Base-by-base conservation (phyloP, 2,888 invertebrate genomes). In the Pherbina coryleti region DNA sequence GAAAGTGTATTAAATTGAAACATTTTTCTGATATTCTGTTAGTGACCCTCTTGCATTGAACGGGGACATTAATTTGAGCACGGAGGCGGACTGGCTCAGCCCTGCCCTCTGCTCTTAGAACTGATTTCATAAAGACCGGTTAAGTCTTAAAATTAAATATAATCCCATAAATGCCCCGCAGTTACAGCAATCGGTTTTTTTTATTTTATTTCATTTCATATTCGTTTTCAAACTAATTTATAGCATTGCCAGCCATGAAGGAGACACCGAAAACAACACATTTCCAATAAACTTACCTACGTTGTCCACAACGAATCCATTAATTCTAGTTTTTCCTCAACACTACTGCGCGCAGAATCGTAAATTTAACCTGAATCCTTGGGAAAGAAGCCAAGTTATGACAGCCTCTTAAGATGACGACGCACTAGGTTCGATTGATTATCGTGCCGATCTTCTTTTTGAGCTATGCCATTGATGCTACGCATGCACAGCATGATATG, bases 1-100 rank as follows among this genome's bases (percentile, higher is more conserved):
- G 81, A 81, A 81, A 81, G 81, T 81, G 57, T 9, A 57, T 37
- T 34, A 22, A 57, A 37, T 67, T 67, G 44, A 44, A 19, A 14
- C 22, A 22, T 34, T 19, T 37, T 67, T 25, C 66, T 19, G 25
- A 28, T 28, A 28, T 60, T 60, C n/a, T 60, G 60, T 60, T 14
- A 60, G 60, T 60, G 60, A 60, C 60, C 22, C 22, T 28, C 19
- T 28, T 25, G 37, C 44, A n/a, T 19, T 34, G 34, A 66, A 11
- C 69, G 69, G 49, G 53, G 70, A 71, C 53, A 55, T 37, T 11
- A 71, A n/a, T 55, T 55, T 31, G 53, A 51, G 70, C 53, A 19
- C 53, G 53, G 55, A 53, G 51, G 49, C 51, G 51, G 8, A 55
- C 70, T 17, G 53, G 70, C 53, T 55, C 37, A 17, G 19, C 37